A percentile compares a stretch with the other conserved stretches of the same genome.
Evolutionary conservation across 1,140 invertebrate species (phyloP).

Genomic region (Drosophila burlai): DNA sequence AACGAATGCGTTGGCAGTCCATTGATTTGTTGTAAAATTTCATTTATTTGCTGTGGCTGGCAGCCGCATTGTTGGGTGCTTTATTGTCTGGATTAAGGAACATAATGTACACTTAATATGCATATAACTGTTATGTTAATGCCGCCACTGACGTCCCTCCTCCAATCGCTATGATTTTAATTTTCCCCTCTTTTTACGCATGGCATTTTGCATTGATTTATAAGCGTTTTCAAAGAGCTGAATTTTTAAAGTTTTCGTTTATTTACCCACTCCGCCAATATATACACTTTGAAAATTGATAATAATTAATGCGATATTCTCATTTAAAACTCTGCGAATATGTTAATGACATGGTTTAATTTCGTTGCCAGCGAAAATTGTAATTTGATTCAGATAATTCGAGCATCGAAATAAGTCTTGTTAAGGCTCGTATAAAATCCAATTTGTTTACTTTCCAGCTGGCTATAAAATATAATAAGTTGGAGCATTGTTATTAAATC

Average conservation of each 20-base stretch:
- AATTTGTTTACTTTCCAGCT: constrained; percentile 43
- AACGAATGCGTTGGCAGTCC: constrained; percentile 29
- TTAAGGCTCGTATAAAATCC: constrained; percentile 64
- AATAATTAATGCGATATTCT: constrained; percentile 55
- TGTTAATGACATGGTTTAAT: constrained; percentile 40
- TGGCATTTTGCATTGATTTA: constrained; percentile 66
- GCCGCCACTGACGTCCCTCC: constrained; percentile 3
- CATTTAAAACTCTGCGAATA: constrained; percentile 52
- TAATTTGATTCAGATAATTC: constrained; percentile 69
- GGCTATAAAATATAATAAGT: background rate
- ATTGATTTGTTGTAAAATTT: constrained; percentile 58
- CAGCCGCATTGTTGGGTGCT: constrained; percentile 34
- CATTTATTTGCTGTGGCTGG: constrained; percentile 40
- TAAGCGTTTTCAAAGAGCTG: constrained; percentile 54
- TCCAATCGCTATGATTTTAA: constrained; percentile 22
- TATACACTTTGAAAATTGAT: constrained; percentile 26
- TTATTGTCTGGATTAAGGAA: constrained; percentile 71
- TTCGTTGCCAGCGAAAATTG: constrained; percentile 21
- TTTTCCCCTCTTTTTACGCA: constrained; percentile 14
- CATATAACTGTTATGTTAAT: constrained; percentile 63
- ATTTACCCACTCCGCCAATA: background rate
- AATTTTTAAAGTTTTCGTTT: constrained; percentile 29
- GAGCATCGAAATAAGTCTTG: constrained; percentile 54
- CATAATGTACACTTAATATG: constrained; percentile 70
- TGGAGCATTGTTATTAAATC: background rate